Base-by-base conservation (phyloP, 2,888 invertebrate species). In the Thymelicus sylvestris region DNA sequence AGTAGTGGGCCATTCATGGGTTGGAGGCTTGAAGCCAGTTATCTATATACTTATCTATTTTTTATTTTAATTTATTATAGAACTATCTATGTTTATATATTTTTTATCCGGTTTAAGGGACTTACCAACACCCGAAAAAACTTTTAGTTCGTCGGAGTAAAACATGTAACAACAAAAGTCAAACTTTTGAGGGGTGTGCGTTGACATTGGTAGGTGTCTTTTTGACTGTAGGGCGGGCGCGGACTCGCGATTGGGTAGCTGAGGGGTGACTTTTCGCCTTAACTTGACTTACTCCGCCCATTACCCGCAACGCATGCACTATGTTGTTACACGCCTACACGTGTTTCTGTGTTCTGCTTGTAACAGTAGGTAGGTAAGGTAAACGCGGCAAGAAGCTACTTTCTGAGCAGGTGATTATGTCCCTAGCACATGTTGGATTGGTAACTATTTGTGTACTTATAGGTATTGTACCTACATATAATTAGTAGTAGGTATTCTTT, bases 261-360 rank as follows among this genome's bases (percentile, higher is more conserved):
- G 83, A 76, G 81, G 88, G 85, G 88, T 93, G 93, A 93, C 93
- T 94, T 94, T 82, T 92, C 90, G 90, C 86, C 91, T 90, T 89
- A 77, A 84, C 86, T 90, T 90, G 88, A 90, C 91, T 92, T 87
- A 84, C 90, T 81, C 88, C 92, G 90, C 92, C 92, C 89, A 88
- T 83, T 77, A 77, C 75, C 73, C 82, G 79, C 79, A 78, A 75
- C 52, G 68, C 63, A 52, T 69, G 63, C 68, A 65, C 52, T 59
- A 67, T 67, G 62, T 66, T 71, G 66, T 68, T 60, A 67, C 71
- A 74, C 74, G 73, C 74, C 74, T 73, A 74, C 73, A 68, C 63
- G 63, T 67, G 67, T 67, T 60, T 60, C 57, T 57, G 15, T 59
- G 59, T 66, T 66, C 67, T 61, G 60, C 12, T 67, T 39, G 48